phyloP scores from a whole-genome alignment of 2,797 vertebrate species.

The Xerus rutilus region DNA sequence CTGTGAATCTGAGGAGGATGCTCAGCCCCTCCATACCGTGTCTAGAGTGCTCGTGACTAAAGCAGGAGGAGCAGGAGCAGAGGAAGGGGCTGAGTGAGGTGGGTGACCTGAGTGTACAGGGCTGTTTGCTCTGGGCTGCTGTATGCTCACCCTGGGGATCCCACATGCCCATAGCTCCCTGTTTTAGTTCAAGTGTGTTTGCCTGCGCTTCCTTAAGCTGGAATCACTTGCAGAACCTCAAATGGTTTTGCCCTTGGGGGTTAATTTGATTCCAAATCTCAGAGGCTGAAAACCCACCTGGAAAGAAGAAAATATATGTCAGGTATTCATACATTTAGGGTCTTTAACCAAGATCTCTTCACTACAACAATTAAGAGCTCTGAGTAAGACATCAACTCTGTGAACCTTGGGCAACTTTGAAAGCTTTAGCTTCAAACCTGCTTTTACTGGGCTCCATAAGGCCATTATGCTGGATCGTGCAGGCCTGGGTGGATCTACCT shows the following conservation, averaged over 20 bases:
- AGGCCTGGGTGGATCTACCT: too few species aligned
- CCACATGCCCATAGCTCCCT: not conserved
- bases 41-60: too few species aligned
- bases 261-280: not conserved
- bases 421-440: too few species aligned
- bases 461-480: rapidly evolving
- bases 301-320: not conserved
- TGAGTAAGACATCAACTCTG: not conserved
- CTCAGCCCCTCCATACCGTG: not conserved
- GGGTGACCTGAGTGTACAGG: not conserved
- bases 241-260: not conserved
- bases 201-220: too few species aligned
- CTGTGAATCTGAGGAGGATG: not conserved
- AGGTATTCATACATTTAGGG: not conserved
- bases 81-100: too few species aligned
- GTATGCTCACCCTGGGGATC: not conserved
- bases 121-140: not conserved
- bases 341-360: not conserved
- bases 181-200: not conserved
- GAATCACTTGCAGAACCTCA: too few species aligned
- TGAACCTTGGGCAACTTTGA: rapidly evolving
- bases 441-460: too few species aligned
- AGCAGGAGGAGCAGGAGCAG: too few species aligned
- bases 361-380: not conserved
- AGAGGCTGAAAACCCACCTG: not conserved